Percentiles rank a stretch among this genome's conserved stretches.
These are phyloP conservation scores for Leuciscus waleckii DNA, from an alignment of 2,797 vertebrate genomes.

Conservation along the genomic window DNA sequence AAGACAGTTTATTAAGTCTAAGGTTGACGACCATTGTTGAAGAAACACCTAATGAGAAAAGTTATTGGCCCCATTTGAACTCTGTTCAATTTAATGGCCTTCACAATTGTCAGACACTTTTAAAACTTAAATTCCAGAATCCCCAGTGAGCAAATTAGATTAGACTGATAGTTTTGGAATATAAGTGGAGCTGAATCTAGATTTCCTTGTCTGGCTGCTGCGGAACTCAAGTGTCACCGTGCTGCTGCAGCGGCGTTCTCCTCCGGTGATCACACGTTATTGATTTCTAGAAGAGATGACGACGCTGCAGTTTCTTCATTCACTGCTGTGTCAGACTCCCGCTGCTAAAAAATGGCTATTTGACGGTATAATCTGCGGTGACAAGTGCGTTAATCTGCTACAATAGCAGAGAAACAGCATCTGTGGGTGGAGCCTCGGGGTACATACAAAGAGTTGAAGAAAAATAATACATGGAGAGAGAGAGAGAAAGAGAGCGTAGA, in stretches of 20 bases:
- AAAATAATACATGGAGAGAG: slow-evolving; percentile 48
- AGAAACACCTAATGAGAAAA: background rate
- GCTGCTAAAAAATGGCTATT: slow-evolving; percentile 49
- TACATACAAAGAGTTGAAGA: slow-evolving; percentile 56
- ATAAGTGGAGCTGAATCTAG: slow-evolving; percentile 27
- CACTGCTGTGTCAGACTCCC: slow-evolving; percentile 47
- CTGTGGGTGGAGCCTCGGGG: slow-evolving; percentile 60
- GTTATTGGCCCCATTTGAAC: background rate
- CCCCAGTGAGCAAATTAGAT: slow-evolving; percentile 8
- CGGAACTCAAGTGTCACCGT: slow-evolving; percentile 41
- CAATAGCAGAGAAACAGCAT: slow-evolving; percentile 62
- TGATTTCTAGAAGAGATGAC: slow-evolving; percentile 51
- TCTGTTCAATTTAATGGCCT: slow-evolving; percentile 16
- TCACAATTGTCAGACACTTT: slow-evolving; percentile 11
- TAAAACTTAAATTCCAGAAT: slow-evolving; percentile 6
- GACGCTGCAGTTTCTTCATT: slow-evolving; percentile 53
- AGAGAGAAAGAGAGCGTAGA: slow-evolving; percentile 17
- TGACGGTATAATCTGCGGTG: slow-evolving; percentile 59
- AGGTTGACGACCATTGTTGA: background rate
- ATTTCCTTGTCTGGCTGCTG: slow-evolving; percentile 44
- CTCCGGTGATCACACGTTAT: slow-evolving; percentile 49
- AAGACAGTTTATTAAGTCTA: background rate
- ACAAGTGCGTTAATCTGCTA: slow-evolving; percentile 67
- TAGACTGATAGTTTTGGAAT: slow-evolving; percentile 1
- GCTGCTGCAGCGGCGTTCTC: slow-evolving; percentile 47